Evolutionary conservation across 1,140 invertebrate species (phyloP), one percentile per base, ranked within the genome.

Genomic region (Lordiphosa clarofinis): DNA sequence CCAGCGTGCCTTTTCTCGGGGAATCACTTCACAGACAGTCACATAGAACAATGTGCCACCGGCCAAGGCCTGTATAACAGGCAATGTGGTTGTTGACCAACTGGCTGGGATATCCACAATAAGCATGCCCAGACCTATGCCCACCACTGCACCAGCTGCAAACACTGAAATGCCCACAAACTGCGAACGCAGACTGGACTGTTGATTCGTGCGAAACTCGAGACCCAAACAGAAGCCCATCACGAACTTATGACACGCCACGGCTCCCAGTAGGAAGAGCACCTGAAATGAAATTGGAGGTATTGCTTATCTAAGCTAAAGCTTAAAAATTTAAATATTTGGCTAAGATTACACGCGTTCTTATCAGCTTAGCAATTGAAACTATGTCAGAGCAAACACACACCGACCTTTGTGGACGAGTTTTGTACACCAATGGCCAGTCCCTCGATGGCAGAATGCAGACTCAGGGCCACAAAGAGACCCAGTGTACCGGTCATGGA

Each of bases 31-130:
- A 87, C 96, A 96, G 31, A 97, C 95, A 0, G 96, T 97, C 37
- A 98, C 95, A 89, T 98, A 98, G 0, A 98, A 90, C 40, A 98
- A 93, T 1, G 96, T 98, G 38, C 97, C 97, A 38, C 94, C 96
- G n/a, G 96, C 96, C 31, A 98, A 67, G 0, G 92, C 93, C 91
- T 95, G 91, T 84, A 93, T 90, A 46, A 93, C 86, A 10, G 92
- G 91, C 37, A 93, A 82, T n/a, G 90, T 89, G 8, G 89, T 59
- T 9, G 89, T 89, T 7, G 90, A 89, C 76, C 91, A 90, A 31
- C 65, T 50, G 9, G 70, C 56, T 1, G 89, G 88, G 0, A 91
- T 68, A 62, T 89, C 84, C n/a, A 91, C 90, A 33, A 93, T 82
- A n/a, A 90, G 87, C 72, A 93, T 92, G 40, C 93, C 93, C 0